A percentile compares a stretch with the other conserved stretches of the same genome.
phyloP scores from a whole-genome alignment of 1,140 invertebrate species.

The Scaptomyza hsui region DNA sequence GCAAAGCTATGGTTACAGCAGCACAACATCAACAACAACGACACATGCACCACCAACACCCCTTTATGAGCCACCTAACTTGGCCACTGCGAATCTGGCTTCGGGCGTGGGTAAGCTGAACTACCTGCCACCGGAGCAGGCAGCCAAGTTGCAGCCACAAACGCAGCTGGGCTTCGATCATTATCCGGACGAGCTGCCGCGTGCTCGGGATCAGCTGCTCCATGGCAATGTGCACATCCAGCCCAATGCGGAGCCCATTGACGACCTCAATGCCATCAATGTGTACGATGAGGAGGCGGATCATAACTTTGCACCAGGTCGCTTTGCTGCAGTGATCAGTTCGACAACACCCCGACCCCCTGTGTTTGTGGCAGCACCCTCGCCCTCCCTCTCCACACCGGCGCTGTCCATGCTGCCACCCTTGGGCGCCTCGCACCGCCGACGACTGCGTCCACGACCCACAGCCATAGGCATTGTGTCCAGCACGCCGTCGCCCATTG shows the following conservation, averaged over 20 bases:
- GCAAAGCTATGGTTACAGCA: conserved; percentile 45
- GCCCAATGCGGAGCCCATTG: conserved; percentile 53
- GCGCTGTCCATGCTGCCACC: conserved; percentile 71
- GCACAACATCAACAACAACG: conserved; percentile 66
- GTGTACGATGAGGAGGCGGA: conserved; percentile 75
- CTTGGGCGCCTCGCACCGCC: conserved; percentile 16
- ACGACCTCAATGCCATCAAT: conserved; percentile 69
- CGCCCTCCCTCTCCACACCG: conserved; percentile 76
- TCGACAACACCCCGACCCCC: conserved; percentile 75
- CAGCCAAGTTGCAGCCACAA: conserved; percentile 73
- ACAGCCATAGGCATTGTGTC: conserved; percentile 54
- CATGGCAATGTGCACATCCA: conserved; percentile 55
- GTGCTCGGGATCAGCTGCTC: conserved; percentile 49
- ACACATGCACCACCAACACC: conserved; percentile 35
- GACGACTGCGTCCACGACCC: conserved; percentile 67
- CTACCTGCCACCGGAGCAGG: conserved; percentile 81
- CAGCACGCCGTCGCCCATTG: conserved; percentile 63
- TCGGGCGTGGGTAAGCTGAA: conserved; percentile 75
- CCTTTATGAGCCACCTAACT: conserved; percentile 47
- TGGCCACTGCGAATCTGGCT: conserved; percentile 64
- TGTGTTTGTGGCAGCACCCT: conserved; percentile 74
- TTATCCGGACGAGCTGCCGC: conserved; percentile 75
- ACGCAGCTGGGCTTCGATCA: conserved; percentile 77
- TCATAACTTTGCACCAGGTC: conserved; percentile 56
- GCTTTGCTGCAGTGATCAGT: conserved; percentile 66